Evolutionary conservation across 1,140 invertebrate species (phyloP), one percentile per base, ranked within the genome.

Genomic region (Drosophila fuyamai): DNA sequence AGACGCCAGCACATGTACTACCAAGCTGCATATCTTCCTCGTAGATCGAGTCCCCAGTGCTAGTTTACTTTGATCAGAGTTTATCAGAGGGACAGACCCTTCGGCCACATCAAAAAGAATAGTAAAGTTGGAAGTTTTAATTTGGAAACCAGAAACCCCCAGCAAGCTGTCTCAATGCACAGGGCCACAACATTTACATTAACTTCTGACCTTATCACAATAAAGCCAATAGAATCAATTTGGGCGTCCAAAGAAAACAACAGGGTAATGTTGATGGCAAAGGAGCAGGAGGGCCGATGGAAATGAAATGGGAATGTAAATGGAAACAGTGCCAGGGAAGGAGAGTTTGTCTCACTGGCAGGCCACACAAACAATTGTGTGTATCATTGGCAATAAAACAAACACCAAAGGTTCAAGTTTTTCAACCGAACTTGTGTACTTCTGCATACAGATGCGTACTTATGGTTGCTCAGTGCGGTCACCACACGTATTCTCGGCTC

Each of bases 121-220:
- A 68, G 18, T 38, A 46, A 76, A 76, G 58, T 88, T 68, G 61
- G 35, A 72, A 86, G 46, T 86, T 86, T 86, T 79, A 86, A 81
- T 86, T 86, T 86, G 76, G 77, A 75, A 76, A 65, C 47, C 47
- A 59, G 56, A 76, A 71, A 50, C 48, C 41, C 59, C 48, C 54
- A 55, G 68, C 54, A 81, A 81, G 66, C 79, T 82, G 82, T 86
- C 70, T 86, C 82, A 59, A 56, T 79, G 65, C 63, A 46, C 72
- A 57, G 56, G 77, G 79, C 82, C 82, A 88, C 79, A 86, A 86
- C 83, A 86, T 88, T 86, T 86, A 88, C 79, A 88, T 86, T 88
- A 88, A 86, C 82, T 88, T 86, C 72, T 79, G 83, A 86, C 79
- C 82, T 82, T 88, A 88, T 86, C 82, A 79, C 79, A 86, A 86